These are phyloP conservation scores for Vicugna pacos DNA, from an alignment of 2,113 vertebrate species.

Conservation along the genomic window DNA sequence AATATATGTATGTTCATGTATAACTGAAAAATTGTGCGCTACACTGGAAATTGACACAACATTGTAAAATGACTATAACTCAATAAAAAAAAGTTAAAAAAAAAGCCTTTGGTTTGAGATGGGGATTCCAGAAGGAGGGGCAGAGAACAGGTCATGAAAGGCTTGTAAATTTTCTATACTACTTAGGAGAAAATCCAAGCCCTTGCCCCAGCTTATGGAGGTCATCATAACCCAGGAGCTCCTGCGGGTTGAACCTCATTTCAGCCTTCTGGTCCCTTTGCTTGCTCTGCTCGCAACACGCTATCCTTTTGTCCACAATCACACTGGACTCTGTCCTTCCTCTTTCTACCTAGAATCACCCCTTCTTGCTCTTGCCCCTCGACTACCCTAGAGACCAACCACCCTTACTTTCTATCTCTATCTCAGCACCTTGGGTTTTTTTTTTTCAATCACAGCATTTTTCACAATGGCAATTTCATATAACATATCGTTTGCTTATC, in stretches of 20 bases:
- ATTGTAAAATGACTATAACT: too few species aligned
- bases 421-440: background rate
- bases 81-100: too few species aligned
- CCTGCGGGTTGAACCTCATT: too few species aligned
- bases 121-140: background rate
- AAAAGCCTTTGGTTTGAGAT: background rate
- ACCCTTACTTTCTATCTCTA: background rate
- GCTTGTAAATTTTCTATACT: background rate
- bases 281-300: rapidly evolving
- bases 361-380: background rate
- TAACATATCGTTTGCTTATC: background rate
- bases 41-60: too few species aligned
- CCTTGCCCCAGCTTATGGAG: background rate
- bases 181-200: background rate
- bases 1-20: too few species aligned
- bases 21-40: too few species aligned
- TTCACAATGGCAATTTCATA: background rate
- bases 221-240: rapidly evolving
- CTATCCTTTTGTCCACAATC: background rate
- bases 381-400: background rate
- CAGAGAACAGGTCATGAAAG: background rate
- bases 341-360: background rate
- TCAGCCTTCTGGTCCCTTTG: background rate
- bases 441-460: background rate
- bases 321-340: background rate